Conservation (phyloP, 2,888 invertebrate genomes). For the Plebejus anna region DNA sequence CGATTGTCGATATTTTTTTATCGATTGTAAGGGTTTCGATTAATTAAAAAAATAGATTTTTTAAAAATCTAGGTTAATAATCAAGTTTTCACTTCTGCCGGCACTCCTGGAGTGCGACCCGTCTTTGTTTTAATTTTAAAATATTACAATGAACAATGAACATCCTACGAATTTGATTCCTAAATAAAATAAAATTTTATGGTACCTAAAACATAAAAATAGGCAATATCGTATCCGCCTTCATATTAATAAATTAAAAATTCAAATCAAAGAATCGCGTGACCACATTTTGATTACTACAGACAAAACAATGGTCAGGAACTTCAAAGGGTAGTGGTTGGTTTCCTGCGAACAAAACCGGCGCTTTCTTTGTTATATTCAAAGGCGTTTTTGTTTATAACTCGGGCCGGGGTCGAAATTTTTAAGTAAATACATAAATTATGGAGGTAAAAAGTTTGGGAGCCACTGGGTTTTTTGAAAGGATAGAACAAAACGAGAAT, state of each 20-base stretch:
- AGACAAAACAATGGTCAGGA: constrained; percentile 1
- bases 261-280: constrained; percentile 6
- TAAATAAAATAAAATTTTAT: no score
- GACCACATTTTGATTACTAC: neutral
- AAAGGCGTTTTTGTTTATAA: constrained; percentile 20
- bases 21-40: no score
- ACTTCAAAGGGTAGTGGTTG: constrained; percentile 46
- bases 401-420: constrained; percentile 5
- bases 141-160: no score
- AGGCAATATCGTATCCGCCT: neutral
- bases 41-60: no score
- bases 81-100: no score
- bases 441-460: constrained; percentile 5
- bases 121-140: no score
- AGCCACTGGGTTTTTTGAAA: constrained; percentile 3
- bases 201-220: neutral
- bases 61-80: no score
- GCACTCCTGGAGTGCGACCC: no score
- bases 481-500: neutral
- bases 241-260: constrained; percentile 1
- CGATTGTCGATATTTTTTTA: no score
- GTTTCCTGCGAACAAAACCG: constrained; percentile 46
- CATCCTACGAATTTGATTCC: no score
- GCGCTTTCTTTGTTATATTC: constrained; percentile 20
- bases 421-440: constrained; percentile 21